A percentile compares a stretch with the other conserved stretches of the same genome.
Conservation (phyloP, 2,113 vertebrate species). For the Amphilophus citrinellus region DNA sequence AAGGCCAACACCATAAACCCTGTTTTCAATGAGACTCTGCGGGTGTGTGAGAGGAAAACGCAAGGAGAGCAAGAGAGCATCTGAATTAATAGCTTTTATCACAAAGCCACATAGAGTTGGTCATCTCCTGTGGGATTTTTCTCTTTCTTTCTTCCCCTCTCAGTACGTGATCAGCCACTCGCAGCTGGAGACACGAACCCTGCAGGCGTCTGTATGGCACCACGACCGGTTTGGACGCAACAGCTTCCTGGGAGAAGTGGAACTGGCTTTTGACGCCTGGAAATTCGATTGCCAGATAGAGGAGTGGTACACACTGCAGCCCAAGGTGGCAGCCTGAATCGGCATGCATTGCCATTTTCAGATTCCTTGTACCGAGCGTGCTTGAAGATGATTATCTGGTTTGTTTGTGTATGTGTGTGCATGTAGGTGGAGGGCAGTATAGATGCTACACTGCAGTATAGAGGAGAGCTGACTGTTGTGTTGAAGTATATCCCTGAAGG, state of each 20-base stretch:
- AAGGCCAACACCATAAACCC: slow-evolving; percentile 92
- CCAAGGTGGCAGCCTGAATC: slow-evolving; percentile 84
- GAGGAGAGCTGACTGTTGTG: slow-evolving; percentile 93
- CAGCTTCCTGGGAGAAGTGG: slow-evolving; percentile 96
- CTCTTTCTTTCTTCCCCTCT: neutral
- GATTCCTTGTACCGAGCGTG: neutral
- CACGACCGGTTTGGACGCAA: slow-evolving; percentile 95
- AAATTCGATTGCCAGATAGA: slow-evolving; percentile 92
- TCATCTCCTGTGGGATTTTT: neutral
- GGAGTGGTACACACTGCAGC: slow-evolving; percentile 92
- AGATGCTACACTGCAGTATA: slow-evolving; percentile 90
- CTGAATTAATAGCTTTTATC: neutral
- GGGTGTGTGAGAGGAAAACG: slow-evolving; percentile 80
- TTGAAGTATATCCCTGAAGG: slow-evolving; percentile 93
- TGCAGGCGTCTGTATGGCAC: slow-evolving; percentile 97
- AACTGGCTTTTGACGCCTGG: slow-evolving; percentile 95
- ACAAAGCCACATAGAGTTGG: neutral
- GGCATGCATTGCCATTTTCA: neutral
- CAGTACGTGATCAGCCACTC: slow-evolving; percentile 98
- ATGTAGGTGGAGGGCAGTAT: slow-evolving; percentile 83
- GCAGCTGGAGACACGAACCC: slow-evolving; percentile 93
- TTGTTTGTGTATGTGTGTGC: neutral
- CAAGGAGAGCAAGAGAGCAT: neutral
- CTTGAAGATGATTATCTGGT: neutral
- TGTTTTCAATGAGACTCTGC: slow-evolving; percentile 92